A percentile compares a stretch with the other conserved stretches of the same genome.
These are phyloP conservation scores for Oxygymnocypris stewartii DNA, from an alignment of 2,113 vertebrate species.

Conservation along the genomic window DNA sequence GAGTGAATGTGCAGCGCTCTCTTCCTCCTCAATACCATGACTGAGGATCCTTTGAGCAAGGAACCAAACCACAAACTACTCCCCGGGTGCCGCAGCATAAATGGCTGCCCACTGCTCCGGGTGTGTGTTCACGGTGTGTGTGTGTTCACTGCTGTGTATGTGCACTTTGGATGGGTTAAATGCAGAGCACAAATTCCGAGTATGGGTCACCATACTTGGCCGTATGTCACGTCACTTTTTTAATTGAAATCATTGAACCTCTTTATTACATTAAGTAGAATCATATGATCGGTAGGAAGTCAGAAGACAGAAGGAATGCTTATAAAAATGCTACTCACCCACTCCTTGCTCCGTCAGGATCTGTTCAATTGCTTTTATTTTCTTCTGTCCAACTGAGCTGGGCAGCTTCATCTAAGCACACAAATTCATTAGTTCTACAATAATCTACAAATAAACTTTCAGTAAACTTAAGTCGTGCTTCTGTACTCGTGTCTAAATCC, in stretches of 20 bases:
- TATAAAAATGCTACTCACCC: conserved; percentile 80
- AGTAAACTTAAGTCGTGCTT: conserved; percentile 5
- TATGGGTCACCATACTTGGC: too few relatives aligned
- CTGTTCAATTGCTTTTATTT: conserved; percentile 99
- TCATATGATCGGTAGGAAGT: not conserved
- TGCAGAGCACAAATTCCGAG: too few relatives aligned
- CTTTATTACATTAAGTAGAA: not conserved
- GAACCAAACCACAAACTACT: too few relatives aligned
- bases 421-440: conserved; percentile 43
- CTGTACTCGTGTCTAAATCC: conserved; percentile 53
- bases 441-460: conserved; percentile 55
- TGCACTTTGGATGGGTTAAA: too few relatives aligned
- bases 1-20: too few relatives aligned
- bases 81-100: too few relatives aligned
- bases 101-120: too few relatives aligned
- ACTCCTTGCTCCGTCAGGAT: conserved; percentile 97
- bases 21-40: too few relatives aligned
- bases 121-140: too few relatives aligned
- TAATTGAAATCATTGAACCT: not conserved
- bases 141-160: too few relatives aligned
- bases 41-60: too few relatives aligned
- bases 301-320: not conserved
- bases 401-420: conserved; percentile 97
- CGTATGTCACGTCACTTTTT: too few relatives aligned
- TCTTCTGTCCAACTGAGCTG: conserved; percentile 99